Base-by-base conservation (phyloP, 2,888 invertebrate genomes). In the Melinaea marsaeus region DNA sequence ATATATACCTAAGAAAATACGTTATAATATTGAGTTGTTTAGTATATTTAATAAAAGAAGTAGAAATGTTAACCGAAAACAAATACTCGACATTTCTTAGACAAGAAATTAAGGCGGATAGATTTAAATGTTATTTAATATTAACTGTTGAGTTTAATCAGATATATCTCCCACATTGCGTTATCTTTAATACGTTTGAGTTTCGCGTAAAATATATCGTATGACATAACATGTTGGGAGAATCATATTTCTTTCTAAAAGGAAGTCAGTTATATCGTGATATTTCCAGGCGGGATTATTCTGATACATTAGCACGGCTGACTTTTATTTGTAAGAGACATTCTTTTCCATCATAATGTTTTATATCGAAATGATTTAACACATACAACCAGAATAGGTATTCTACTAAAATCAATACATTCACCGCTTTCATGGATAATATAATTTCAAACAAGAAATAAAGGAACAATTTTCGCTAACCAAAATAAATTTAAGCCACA, bases 231-330 rank as follows among this genome's bases (percentile, higher is more conserved):
- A 69, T 62, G 67, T 67, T 68, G 65, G 64, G 60, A 58, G 60
- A 66, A 63, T 65, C 64, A 69, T 69, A 70, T 69, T 67, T 70
- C 67, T 64, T 64, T 59, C 59, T 60, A 65, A 67, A 64, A 67
- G 69, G 69, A 67, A 67, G 69, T 69, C 61, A 65, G 63, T 57
- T 61, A 57, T 68, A 66, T 68, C 61, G 58, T 64, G 55, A 68
- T 63, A 68, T 66, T 63, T 62, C 61, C 55, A 60, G 55, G 32
- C 58, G 61, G 66, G 67, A 66, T 61, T 65, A 66, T 55, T 62
- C 58, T 57, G 46, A 58, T 57, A 62, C 58, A 62, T 62, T 62
- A 62, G 62, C 35, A 58, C 47, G 47, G 57, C 45, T 62, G 65
- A 58, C 56, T 60, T 63, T 56, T 67, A 67, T 67, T 67, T 67